Base-by-base conservation (phyloP, 2,797 vertebrate genomes). In the Sebastes glaucus region DNA sequence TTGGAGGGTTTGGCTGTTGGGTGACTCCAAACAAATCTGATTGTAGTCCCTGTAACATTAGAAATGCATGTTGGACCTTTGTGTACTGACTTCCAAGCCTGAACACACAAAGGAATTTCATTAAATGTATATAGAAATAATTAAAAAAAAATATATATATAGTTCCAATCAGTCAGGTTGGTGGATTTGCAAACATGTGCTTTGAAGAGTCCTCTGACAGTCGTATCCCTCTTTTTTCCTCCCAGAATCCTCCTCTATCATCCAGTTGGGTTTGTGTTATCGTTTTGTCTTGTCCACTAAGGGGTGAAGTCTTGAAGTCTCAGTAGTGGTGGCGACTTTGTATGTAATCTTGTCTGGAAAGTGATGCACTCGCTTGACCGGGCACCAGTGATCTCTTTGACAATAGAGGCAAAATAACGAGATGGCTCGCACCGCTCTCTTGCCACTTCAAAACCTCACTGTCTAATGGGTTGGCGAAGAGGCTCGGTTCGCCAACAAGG, bases 331-430 rank as follows among this genome's bases (percentile, higher is more conserved):
- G 52, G 13, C 46, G 86, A 86, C 84, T 86, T 90, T 90, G 79
- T 84, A 38, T 80, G 85, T 84, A 82, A 91, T 90, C 87, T 86
- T 77, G 90, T 89, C 80, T 75, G 66, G 80, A 90, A 89, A 89
- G 81, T 8, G 75, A 78, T 74, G 77, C 84, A 27, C 78, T 90
- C 46, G 52, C 87, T 90, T 78, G 70, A 92, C 89, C 88, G 87
- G 82, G 78, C 82, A 71, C 81, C 78, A 55, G 80, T 86, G 84
- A 91, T 85, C 88, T 89, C 66, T 60, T 86, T 83, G 91, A 92
- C 91, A 92, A 90, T 79, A 65, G 71, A 84, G 66, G 83, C 64
- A 1, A 91, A 93, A 91, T 93, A 92, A 93, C 85, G 63, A 93
- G 88, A 79, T 11, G 80, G 80, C 85, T 80, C 80, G 74, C 60